Evolutionary conservation across 2,888 invertebrate species (phyloP), one percentile per base, ranked within the genome.

Genomic region (Tachina grossa): DNA sequence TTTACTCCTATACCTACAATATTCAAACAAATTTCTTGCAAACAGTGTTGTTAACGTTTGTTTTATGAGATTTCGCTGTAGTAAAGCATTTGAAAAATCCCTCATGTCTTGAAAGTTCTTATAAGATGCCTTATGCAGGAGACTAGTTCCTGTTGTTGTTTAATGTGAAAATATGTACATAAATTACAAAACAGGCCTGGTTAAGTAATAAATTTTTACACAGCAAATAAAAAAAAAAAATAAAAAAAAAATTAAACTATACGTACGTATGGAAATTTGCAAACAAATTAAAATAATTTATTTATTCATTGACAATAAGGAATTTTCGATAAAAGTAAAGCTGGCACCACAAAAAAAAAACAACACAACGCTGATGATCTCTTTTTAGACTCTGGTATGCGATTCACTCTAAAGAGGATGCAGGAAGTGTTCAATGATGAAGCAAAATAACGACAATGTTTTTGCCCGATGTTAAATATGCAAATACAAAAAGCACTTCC

Each of bases 181-280:
- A 83, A 83, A 83, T 83, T 80, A 80, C 59, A 39, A 45, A 76
- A 63, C 59, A 76, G 61, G 71, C 65, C 51, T 13, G 69, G 53
- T 55, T 16, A 59, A 75, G 80, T 71, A 80, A 84, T 84, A 80
- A 76, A 65, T 76, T 84, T 76, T 19, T 59, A 19, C 19, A 55
- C 11, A 66, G 31, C 63, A 76, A 63, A 69, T 68, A 63, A 47
- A 22, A 76, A 63, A 69, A 63, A 47, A 22, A 76, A 63, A 69
- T 68, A 69, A 47, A 22, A 68, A 10, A 39, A 68, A 61, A 49
- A 22, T 4, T 31, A 45, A 51, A 19, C 45, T 14, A n/a, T 6
- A 47, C 31, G 5, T 41, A 5, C 16, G 31, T 47, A 72, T 19
- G 16, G 49, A 49, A 74, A 80, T 51, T 13, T 16, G 22, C 45